Conservation (phyloP, 2,797 vertebrate genomes). For the Argyrosomus regius region DNA sequence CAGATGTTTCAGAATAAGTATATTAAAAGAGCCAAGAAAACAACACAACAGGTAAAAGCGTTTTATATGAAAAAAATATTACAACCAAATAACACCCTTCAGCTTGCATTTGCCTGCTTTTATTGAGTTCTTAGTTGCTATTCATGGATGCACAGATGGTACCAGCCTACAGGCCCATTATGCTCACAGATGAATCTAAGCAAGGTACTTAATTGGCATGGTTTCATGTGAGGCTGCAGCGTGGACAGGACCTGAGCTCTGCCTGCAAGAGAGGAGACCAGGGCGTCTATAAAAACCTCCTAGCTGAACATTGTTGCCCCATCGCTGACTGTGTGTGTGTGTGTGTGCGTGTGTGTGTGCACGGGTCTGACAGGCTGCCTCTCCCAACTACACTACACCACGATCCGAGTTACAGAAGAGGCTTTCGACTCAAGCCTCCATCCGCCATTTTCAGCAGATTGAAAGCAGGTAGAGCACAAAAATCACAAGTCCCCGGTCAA, state of each 20-base stretch:
- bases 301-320: constrained; percentile 45
- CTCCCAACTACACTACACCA: constrained; percentile 69
- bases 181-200: constrained; percentile 60
- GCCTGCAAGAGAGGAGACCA: constrained; percentile 33
- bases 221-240: constrained; percentile 59
- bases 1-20: background rate
- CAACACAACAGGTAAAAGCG: background rate
- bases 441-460: constrained; percentile 87
- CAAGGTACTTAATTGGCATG: constrained; percentile 67
- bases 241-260: constrained; percentile 39
- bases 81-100: background rate
- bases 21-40: background rate
- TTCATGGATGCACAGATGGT: constrained; percentile 59
- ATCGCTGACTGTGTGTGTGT: constrained; percentile 29
- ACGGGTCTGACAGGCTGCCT: constrained; percentile 67
- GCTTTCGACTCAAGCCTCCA: constrained; percentile 77
- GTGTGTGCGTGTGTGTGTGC: constrained; percentile 28
- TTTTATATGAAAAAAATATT: background rate
- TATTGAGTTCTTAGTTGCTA: constrained; percentile 29
- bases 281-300: constrained; percentile 21
- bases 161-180: constrained; percentile 68
- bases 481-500: constrained; percentile 67
- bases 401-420: constrained; percentile 73
- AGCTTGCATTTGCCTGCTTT: constrained; percentile 23
- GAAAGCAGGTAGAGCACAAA: constrained; percentile 81